These are phyloP conservation scores for Cladopsammia gracilis DNA, from an alignment of 64 coral and sea anemone genomes.

Conservation along the genomic window DNA sequence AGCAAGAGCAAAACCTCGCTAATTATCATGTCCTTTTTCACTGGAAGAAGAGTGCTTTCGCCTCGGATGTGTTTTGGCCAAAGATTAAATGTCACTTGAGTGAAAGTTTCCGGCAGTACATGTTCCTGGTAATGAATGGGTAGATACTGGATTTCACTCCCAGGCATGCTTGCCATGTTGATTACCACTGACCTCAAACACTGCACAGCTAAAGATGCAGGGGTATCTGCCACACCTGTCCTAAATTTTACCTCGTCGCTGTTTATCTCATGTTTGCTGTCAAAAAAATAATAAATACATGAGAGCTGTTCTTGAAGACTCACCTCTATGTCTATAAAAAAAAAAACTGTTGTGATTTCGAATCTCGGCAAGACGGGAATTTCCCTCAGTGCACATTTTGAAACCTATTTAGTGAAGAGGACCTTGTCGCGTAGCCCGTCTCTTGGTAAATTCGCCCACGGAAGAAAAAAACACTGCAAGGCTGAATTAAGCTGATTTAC, in stretches of 20 bases:
- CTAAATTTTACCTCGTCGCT: not conserved
- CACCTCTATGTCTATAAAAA: too few species aligned
- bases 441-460: too few species aligned
- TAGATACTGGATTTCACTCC: not conserved
- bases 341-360: too few species aligned
- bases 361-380: too few species aligned
- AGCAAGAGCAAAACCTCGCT: constrained; percentile 36
- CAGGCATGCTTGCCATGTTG: constrained; percentile 14
- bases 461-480: too few species aligned
- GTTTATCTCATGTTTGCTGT: not conserved
- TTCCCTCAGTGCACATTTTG: too few species aligned
- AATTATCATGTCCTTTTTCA: constrained; percentile 40
- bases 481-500: too few species aligned
- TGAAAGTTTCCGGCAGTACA: constrained; percentile 4
- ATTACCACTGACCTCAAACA: constrained; percentile 59
- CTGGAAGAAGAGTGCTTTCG: not conserved
- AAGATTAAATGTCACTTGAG: constrained; percentile 18
- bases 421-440: too few species aligned
- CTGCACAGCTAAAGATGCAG: constrained; percentile 42
- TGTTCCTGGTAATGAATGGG: constrained; percentile 19
- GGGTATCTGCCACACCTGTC: not conserved
- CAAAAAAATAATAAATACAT: not conserved
- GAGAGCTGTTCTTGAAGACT: not conserved
- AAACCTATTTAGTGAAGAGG: too few species aligned
- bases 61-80: constrained; percentile 19